These are phyloP conservation scores for Sciurus vulgaris DNA, from an alignment of 2,797 vertebrate species.

Conservation along the genomic window DNA sequence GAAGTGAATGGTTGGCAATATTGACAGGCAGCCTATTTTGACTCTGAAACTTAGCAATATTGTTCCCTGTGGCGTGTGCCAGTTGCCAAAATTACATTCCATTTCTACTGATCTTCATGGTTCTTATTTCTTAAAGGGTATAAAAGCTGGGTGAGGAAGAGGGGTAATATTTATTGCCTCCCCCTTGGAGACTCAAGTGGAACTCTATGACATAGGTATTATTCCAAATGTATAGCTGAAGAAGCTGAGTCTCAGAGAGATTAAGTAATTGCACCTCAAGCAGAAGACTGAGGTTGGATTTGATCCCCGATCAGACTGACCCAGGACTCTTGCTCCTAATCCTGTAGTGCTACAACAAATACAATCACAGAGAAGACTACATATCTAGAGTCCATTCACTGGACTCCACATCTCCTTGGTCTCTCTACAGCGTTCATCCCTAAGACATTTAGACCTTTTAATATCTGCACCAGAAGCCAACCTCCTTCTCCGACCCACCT, in stretches of 20 bases:
- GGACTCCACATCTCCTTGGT: neutral
- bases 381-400: too few species aligned
- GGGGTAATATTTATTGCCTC: neutral
- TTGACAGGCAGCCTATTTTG: neutral
- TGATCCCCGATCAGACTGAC: neutral
- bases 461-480: neutral
- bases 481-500: neutral
- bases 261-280: too few species aligned
- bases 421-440: neutral
- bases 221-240: neutral
- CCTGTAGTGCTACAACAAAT: neutral
- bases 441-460: neutral
- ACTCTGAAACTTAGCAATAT: neutral
- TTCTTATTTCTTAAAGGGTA: neutral
- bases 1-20: neutral
- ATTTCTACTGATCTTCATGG: neutral
- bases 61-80: neutral
- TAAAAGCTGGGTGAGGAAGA: neutral
- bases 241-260: neutral
- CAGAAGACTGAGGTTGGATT: neutral
- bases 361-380: neutral
- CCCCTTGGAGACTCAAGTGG: neutral
- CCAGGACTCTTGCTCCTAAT: neutral
- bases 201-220: neutral
- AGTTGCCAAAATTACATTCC: neutral